phyloP scores from a whole-genome alignment of 2,888 invertebrate species.

The Melinopterus prodromus region DNA sequence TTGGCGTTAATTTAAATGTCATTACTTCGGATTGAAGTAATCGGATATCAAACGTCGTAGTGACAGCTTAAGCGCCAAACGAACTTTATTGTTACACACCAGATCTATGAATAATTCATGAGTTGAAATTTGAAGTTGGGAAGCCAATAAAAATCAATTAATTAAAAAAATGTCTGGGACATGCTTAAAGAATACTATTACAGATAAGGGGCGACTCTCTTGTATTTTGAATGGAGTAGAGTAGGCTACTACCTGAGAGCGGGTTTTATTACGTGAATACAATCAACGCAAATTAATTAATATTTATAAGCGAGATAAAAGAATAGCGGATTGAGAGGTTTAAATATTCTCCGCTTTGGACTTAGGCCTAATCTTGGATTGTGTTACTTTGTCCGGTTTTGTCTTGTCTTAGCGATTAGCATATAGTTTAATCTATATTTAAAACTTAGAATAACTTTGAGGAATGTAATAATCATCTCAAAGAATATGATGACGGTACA shows the following conservation, averaged over 20 bases:
- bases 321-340: background rate
- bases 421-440: background rate
- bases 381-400: background rate
- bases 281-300: background rate
- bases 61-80: too few relatives aligned
- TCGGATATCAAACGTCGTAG: too few relatives aligned
- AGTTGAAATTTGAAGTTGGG: background rate
- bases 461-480: conserved; percentile 4
- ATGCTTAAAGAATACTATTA: background rate
- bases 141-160: background rate
- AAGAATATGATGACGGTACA: background rate
- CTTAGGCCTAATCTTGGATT: conserved; percentile 4
- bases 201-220: background rate
- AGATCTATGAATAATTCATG: background rate
- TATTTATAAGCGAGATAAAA: conserved; percentile 4
- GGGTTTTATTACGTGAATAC: background rate
- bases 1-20: background rate
- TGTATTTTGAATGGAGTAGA: background rate
- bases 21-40: background rate
- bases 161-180: background rate
- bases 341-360: background rate
- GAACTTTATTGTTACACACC: background rate
- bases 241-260: background rate
- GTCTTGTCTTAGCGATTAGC: background rate
- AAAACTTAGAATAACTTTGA: background rate